Evolutionary conservation across 2,888 invertebrate species (phyloP).

Genomic region (Capitulum mitella): DNA sequence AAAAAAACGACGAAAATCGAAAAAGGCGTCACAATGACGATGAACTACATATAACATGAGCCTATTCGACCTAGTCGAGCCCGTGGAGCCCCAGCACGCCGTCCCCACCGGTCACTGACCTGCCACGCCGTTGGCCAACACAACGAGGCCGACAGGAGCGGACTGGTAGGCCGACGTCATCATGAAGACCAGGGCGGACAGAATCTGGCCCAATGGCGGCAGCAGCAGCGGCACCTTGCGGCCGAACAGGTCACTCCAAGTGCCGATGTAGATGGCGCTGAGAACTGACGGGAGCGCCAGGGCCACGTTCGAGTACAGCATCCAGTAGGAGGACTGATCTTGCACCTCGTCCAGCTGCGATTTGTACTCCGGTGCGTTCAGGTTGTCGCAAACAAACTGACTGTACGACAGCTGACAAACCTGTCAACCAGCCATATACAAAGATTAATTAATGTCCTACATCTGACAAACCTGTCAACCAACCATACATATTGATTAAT

Average conservation of each 20-base stretch:
- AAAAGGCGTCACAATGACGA: too few relatives aligned
- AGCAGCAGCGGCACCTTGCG: constrained; percentile 45
- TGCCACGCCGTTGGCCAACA: neutral
- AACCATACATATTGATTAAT: neutral
- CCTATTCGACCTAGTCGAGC: too few relatives aligned
- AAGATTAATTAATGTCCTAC: neutral
- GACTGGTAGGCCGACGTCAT: constrained; percentile 40
- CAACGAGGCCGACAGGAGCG: constrained; percentile 32
- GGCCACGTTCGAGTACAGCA: constrained; percentile 40
- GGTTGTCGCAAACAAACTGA: constrained; percentile 36
- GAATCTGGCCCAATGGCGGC: constrained; percentile 44
- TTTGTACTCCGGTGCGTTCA: constrained; percentile 37
- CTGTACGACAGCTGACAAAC: constrained; percentile 41
- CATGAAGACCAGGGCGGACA: constrained; percentile 41
- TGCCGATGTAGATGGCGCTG: constrained; percentile 40
- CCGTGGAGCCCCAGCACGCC: too few relatives aligned
- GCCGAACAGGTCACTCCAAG: constrained; percentile 45
- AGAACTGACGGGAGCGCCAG: constrained; percentile 41
- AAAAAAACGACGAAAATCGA: too few relatives aligned
- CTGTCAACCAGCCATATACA: constrained; percentile 34
- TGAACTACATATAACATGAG: too few relatives aligned
- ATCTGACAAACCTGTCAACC: neutral
- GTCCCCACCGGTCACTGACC: neutral
- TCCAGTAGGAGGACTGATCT: constrained; percentile 40
- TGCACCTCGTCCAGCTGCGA: constrained; percentile 39